These are phyloP conservation scores for Odontocerum albicorne DNA, from an alignment of 2,888 invertebrate species.

Conservation along the genomic window DNA sequence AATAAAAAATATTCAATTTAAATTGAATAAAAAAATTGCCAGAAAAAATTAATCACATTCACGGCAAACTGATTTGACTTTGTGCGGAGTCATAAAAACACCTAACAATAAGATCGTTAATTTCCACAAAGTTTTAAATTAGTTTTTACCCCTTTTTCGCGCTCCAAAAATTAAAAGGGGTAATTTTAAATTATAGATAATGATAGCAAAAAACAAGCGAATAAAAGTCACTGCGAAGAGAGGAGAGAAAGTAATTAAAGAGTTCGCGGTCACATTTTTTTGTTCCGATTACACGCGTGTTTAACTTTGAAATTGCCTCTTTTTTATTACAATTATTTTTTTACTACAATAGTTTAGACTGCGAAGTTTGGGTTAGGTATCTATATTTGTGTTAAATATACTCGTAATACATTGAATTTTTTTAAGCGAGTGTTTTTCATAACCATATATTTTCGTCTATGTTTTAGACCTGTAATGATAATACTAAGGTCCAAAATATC, in stretches of 20 bases:
- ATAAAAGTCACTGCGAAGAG: conserved; percentile 11
- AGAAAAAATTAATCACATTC: conserved; percentile 8
- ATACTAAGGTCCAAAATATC: too few species aligned
- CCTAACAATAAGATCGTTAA: conserved; percentile 37
- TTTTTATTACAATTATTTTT: too few species aligned
- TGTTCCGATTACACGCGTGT: conserved; percentile 26
- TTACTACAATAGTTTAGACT: too few species aligned
- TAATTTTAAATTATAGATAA: conserved; percentile 37
- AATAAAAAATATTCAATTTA: too few species aligned
- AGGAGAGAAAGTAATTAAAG: conserved; percentile 29
- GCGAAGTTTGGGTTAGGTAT: too few species aligned
- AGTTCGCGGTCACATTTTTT: conserved; percentile 20
- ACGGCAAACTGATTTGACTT: conserved; percentile 27
- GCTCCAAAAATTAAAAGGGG: conserved; percentile 36
- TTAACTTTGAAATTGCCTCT: conserved; percentile 16
- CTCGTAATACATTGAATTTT: too few species aligned
- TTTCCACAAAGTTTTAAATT: conserved; percentile 37
- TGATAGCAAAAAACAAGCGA: conserved; percentile 34
- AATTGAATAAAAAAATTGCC: background rate
- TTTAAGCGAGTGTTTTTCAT: too few species aligned
- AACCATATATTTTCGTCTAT: too few species aligned
- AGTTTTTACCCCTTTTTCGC: conserved; percentile 37
- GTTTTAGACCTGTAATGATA: too few species aligned
- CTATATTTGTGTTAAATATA: too few species aligned
- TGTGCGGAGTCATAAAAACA: conserved; percentile 36